phyloP scores from a whole-genome alignment of 2,113 vertebrate species.

The Mus musculus region DNA sequence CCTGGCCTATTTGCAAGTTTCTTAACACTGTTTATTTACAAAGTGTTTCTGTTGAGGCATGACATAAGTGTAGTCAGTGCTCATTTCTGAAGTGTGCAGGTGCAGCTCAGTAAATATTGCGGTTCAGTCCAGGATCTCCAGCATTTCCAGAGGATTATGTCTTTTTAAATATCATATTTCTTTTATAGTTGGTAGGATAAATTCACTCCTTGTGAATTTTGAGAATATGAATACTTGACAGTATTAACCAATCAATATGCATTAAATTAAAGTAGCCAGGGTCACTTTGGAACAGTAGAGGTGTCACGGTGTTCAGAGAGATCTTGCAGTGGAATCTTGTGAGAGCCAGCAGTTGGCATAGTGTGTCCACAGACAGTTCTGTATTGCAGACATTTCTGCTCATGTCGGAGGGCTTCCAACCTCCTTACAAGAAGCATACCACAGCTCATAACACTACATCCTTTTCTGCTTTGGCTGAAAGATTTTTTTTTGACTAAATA shows the following conservation, averaged over 20 bases:
- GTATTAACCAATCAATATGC: not conserved
- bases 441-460: not conserved
- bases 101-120: not conserved
- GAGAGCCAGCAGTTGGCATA: not conserved
- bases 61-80: not conserved
- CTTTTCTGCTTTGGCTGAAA: constrained; percentile 36
- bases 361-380: not conserved
- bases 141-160: not conserved
- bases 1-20: not conserved
- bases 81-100: not conserved
- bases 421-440: not conserved
- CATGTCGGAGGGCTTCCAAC: not conserved
- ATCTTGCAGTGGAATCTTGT: not conserved
- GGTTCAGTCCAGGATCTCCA: not conserved
- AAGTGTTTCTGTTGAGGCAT: not conserved
- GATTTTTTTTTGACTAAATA: constrained; percentile 10
- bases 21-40: not conserved
- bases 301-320: not conserved
- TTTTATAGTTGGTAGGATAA: not conserved
- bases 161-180: constrained; percentile 43
- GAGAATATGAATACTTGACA: not conserved
- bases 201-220: not conserved
- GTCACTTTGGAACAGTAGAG: constrained; percentile 14
- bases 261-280: constrained; percentile 48
- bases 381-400: not conserved